These are phyloP conservation scores for Tadarida brasiliensis DNA, from an alignment of 2,797 vertebrate genomes.

Conservation along the genomic window DNA sequence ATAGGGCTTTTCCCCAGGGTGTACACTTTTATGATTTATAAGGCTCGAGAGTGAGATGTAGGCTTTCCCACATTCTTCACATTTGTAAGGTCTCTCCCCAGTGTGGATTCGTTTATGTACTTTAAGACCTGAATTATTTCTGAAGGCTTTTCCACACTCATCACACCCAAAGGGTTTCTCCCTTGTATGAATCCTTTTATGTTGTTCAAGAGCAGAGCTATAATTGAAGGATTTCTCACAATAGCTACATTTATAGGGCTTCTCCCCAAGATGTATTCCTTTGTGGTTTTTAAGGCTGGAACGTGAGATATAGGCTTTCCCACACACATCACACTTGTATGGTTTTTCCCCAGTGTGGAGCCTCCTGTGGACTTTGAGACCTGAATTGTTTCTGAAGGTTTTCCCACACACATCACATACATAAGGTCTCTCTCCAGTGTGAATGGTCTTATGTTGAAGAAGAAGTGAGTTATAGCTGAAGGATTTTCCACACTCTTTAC, in stretches of 20 bases:
- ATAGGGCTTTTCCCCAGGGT: conserved; percentile 85
- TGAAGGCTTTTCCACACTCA: conserved; percentile 84
- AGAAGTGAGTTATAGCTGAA: conserved; percentile 83
- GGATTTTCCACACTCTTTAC: conserved; percentile 81
- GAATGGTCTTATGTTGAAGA: conserved; percentile 82
- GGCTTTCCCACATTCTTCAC: conserved; percentile 83
- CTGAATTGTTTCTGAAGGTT: conserved; percentile 82
- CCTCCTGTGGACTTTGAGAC: conserved; percentile 82
- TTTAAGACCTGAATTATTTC: conserved; percentile 84
- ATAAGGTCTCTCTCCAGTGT: conserved; percentile 83
- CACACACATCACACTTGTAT: conserved; percentile 81
- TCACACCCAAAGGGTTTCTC: conserved; percentile 83
- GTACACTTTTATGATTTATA: conserved; percentile 82
- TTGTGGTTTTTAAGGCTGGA: conserved; percentile 85
- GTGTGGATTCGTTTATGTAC: conserved; percentile 84
- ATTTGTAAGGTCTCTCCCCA: conserved; percentile 84
- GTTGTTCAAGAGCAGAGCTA: conserved; percentile 82
- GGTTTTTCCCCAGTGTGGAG: conserved; percentile 85
- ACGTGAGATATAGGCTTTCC: conserved; percentile 83
- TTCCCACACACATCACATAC: conserved; percentile 82
- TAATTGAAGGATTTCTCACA: conserved; percentile 84
- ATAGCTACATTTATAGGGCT: conserved; percentile 81
- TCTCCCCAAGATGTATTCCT: conserved; percentile 83
- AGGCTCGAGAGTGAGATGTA: conserved; percentile 83
- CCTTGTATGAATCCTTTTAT: conserved; percentile 83